Base-by-base conservation (phyloP, 2,888 invertebrate genomes). In the Argyresthia albistria region DNA sequence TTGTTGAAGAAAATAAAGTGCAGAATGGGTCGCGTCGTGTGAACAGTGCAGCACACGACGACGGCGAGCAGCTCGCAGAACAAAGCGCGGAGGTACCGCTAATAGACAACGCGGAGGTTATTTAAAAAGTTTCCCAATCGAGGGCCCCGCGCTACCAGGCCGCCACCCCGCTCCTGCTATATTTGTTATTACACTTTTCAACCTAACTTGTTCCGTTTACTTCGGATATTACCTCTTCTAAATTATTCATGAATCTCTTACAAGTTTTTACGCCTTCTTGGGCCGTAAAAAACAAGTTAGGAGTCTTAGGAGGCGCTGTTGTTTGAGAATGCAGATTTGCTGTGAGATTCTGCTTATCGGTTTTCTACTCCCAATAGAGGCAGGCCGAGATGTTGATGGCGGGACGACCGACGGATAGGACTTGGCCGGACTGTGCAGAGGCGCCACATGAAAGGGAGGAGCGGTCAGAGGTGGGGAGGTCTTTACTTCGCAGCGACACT, bases 71-170 rank as follows among this genome's bases (percentile, higher is more conserved):
- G 35, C n/a, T 6, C 12, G 14, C 47, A 35, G 47, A 48, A 14
- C 25, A 55, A 55, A 59, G 58, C 55, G 54, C 60, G 57, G 54
- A n/a, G 14, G 8, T 51, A 56, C 59, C 54, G 60, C 66, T 73
- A 72, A 72, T 70, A 69, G 69, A 70, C 67, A 69, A 68, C 60
- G 66, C 63, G 57, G 25, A 56, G 64, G 68, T 71, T 74, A 70
- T 71, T 66, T 63, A 64, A 64, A 67, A 74, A 74, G 63, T 67
- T 70, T 60, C 56, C 58, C 68, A 63, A 68, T 69, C 36, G 15
- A 25, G 25, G 25, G 25, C 25, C 8, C 39, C 39, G 10, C 8
- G 39, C 39, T 25, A 25, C 25, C 25, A 25, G 25, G 39, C 39
- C 39, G n/a, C 39, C 4, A 11, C 4, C 39, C 39, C 46, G 46